Evolutionary conservation across 2,113 vertebrate species (phyloP), one percentile per base, ranked within the genome.

Genomic region (Tyrannus savana): DNA sequence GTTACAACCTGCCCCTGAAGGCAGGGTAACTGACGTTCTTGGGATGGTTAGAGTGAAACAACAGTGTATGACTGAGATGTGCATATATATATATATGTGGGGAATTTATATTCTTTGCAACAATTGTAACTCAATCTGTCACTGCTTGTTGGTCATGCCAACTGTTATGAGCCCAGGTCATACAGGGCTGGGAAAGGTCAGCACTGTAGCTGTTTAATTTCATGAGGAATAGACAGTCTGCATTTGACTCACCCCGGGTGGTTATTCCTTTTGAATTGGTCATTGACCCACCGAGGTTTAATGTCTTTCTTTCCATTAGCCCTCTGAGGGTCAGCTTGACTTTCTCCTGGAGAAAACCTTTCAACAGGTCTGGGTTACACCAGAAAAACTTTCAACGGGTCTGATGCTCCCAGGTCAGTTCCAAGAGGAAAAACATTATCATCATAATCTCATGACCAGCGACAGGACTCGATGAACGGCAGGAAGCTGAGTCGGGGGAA

Each of bases 151-250:
- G 19, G 19, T 59, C 44, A 23, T 52, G 37, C 18, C 67, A 50
- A 15, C 35, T 33, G 21, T 8, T 59, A 66, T 1, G 6, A 67
- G 44, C 23, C 33, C 52, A 66, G 37, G 27, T 44, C 27, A 50
- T 18, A 28, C 9, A 0, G 0, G 12, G 27, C 44, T 18, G 59
- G 80, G 56, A 73, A 58, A 33, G 5, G 44, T 16, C 1, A 0
- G 59, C 18, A 50, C 50, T 28, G 10, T 9, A 28, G 25, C 33
- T 60, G 19, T 9, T 68, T 46, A 25, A 25, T 39, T 47, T 41
- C 28, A 46, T 46, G 24, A 47, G 53, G 24, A 68, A 19, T 13
- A 4, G 46, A 37, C 23, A 60, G 58, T 33, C 23, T 44, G 5
- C 0, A 0, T 3, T 30, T 39, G 19, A 59, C 53, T 59, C 44